Evolutionary conservation across 2,888 invertebrate species (phyloP).

Genomic region (Crepidodera aurea): DNA sequence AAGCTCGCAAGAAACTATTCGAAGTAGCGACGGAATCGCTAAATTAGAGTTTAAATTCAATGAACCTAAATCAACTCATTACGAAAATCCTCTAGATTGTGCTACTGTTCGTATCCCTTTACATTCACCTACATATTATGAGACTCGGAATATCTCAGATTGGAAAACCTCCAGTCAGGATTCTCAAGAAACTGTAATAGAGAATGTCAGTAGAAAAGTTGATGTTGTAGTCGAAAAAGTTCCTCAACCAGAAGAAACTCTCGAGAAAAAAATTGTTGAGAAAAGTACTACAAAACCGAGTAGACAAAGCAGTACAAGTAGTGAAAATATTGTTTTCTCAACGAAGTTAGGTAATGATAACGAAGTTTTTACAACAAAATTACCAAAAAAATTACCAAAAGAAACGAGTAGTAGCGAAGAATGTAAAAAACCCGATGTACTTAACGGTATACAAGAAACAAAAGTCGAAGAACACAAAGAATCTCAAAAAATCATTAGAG

Average conservation of each 20-base stretch:
- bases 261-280: constrained; percentile 20
- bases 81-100: constrained; percentile 71
- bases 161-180: constrained; percentile 61
- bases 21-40: constrained; percentile 61
- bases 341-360: constrained; percentile 75
- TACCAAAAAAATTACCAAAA: constrained; percentile 51
- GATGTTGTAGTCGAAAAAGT: constrained; percentile 43
- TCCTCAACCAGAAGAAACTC: constrained; percentile 40
- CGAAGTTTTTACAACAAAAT: constrained; percentile 69
- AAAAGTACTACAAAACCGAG: constrained; percentile 34
- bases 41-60: constrained; percentile 59
- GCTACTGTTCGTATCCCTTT: constrained; percentile 75
- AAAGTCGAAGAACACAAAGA: constrained; percentile 14
- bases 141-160: constrained; percentile 57
- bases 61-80: constrained; percentile 62
- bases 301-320: constrained; percentile 59
- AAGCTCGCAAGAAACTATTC: constrained; percentile 48
- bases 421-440: constrained; percentile 17
- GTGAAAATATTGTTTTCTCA: constrained; percentile 68
- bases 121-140: constrained; percentile 77
- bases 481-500: constrained; percentile 6
- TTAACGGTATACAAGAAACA: constrained; percentile 19
- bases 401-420: constrained; percentile 25
- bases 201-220: constrained; percentile 49
- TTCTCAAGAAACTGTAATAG: constrained; percentile 64